These are phyloP conservation scores for Drosophila gunungcola DNA, from an alignment of 1,140 invertebrate species.

Conservation along the genomic window DNA sequence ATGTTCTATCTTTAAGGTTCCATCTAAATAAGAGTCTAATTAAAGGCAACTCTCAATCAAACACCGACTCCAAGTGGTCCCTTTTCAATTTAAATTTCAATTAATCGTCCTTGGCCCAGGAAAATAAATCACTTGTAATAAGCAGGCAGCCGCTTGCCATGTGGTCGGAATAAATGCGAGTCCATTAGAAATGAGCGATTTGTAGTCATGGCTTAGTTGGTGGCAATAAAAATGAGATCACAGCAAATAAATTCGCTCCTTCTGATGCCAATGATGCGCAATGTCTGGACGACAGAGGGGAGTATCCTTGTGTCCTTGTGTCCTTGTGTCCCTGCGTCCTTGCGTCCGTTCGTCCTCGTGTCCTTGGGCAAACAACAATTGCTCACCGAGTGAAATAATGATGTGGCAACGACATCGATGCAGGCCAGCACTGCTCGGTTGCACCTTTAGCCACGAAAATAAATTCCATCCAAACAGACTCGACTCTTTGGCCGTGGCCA, in stretches of 20 bases:
- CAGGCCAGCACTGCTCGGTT: slow-evolving; percentile 36
- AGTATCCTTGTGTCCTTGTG: slow-evolving; percentile 2
- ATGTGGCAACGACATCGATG: slow-evolving; percentile 62
- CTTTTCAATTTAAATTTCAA: slow-evolving; percentile 45
- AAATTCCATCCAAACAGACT: slow-evolving; percentile 40
- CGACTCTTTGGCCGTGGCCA: background rate
- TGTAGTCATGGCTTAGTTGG: slow-evolving; percentile 65
- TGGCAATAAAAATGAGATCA: slow-evolving; percentile 64
- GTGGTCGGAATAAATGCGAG: slow-evolving; percentile 47
- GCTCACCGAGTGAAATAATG: slow-evolving; percentile 62
- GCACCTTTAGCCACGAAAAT: slow-evolving; percentile 57
- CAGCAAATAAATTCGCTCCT: slow-evolving; percentile 51
- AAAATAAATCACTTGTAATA: slow-evolving; percentile 48
- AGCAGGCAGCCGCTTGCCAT: slow-evolving; percentile 23
- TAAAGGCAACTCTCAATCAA: background rate
- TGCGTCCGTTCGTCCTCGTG: slow-evolving; percentile 7
- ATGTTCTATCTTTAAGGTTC: no score
- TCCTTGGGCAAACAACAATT: slow-evolving; percentile 58
- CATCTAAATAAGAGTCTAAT: background rate
- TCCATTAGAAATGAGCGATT: slow-evolving; percentile 68
- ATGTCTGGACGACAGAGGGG: background rate
- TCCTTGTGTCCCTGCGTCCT: slow-evolving; percentile 2
- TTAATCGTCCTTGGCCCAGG: slow-evolving; percentile 21
- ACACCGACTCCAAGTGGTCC: background rate
- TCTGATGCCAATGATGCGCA: slow-evolving; percentile 2